Conservation (phyloP, 2,888 invertebrate genomes). For the Eristalis intricaria region DNA sequence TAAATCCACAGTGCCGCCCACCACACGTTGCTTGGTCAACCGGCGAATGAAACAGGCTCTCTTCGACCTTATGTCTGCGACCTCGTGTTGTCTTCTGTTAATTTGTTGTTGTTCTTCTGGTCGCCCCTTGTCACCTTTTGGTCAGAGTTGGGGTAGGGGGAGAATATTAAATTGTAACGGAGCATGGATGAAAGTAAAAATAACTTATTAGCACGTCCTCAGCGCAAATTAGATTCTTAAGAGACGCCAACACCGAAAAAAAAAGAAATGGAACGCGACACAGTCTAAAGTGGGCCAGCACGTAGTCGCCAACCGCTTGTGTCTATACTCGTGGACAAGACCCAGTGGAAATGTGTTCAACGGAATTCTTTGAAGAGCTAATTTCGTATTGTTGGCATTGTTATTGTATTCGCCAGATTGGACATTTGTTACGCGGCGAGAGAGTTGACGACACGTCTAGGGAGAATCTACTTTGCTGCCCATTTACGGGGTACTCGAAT, state of each 20-base stretch:
- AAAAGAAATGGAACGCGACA: constrained; percentile 56
- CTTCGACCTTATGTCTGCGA: background rate
- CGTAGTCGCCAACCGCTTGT: constrained; percentile 21
- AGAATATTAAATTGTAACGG: constrained; percentile 47
- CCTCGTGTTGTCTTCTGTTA: background rate
- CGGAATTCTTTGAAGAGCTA: constrained; percentile 22
- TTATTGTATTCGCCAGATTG: background rate
- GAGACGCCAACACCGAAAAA: constrained; percentile 24
- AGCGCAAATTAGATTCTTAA: constrained; percentile 47
- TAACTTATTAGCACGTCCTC: constrained; percentile 66
- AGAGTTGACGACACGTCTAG: background rate
- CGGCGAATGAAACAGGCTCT: background rate
- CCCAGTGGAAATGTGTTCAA: constrained; percentile 21
- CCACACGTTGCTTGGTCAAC: constrained; percentile 12
- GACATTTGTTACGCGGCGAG: background rate
- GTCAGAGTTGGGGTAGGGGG: constrained; percentile 5
- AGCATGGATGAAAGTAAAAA: constrained; percentile 64
- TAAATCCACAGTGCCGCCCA: constrained; percentile 12
- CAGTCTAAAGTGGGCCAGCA: constrained; percentile 46
- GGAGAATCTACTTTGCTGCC: background rate
- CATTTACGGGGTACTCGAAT: background rate
- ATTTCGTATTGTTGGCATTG: constrained; percentile 16
- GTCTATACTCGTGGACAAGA: background rate
- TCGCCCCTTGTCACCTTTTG: background rate
- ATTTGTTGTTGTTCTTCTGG: constrained; percentile 8